These are phyloP conservation scores for Dasypogon diadema DNA, from an alignment of 2,888 invertebrate species.

Conservation along the genomic window DNA sequence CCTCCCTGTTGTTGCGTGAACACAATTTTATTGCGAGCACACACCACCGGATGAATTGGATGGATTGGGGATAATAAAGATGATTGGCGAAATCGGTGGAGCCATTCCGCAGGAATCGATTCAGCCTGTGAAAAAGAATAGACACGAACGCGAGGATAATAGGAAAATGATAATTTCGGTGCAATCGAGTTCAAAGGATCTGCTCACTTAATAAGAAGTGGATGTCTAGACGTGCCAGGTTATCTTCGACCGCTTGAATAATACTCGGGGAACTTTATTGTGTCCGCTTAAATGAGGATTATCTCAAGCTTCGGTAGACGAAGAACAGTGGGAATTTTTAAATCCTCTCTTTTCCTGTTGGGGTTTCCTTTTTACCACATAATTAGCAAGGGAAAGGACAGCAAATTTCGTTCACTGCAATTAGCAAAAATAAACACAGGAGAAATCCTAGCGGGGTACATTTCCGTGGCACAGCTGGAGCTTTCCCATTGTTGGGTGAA, in stretches of 20 bases:
- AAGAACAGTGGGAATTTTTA: too few relatives aligned
- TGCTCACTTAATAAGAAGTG: conserved; percentile 5
- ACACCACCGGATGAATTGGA: neutral
- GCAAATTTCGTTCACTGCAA: too few relatives aligned
- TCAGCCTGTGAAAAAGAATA: neutral
- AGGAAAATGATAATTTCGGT: neutral
- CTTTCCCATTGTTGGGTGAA: too few relatives aligned
- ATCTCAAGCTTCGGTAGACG: too few relatives aligned
- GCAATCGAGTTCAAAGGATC: conserved; percentile 1
- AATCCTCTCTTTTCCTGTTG: too few relatives aligned
- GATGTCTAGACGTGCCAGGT: conserved; percentile 13
- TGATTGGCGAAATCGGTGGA: neutral
- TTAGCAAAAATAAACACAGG: too few relatives aligned
- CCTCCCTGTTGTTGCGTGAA: too few relatives aligned
- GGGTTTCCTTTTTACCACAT: too few relatives aligned
- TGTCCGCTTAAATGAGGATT: too few relatives aligned
- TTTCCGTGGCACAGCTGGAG: too few relatives aligned
- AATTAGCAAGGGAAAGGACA: too few relatives aligned
- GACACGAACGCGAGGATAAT: neutral
- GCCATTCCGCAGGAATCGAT: neutral
- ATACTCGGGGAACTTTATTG: neutral
- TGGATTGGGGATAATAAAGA: neutral
- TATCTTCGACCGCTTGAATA: neutral
- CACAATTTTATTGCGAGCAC: neutral
- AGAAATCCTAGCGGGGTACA: too few relatives aligned